These are phyloP conservation scores for Cephus nigrinus DNA, from an alignment of 2,888 invertebrate species.

Conservation along the genomic window DNA sequence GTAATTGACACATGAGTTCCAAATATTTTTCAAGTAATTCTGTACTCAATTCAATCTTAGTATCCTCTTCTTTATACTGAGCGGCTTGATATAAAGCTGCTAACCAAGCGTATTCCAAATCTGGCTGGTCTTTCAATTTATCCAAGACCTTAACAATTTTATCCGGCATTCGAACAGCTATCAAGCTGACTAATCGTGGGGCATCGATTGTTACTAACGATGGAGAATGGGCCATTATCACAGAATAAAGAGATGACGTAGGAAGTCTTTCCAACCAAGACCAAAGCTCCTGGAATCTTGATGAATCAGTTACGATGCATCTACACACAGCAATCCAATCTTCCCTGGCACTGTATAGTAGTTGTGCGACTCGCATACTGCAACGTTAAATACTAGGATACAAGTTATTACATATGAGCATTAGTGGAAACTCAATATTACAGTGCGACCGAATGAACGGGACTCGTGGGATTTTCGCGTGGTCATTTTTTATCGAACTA, in stretches of 20 bases:
- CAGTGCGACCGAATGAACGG: neutral
- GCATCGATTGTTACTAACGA: constrained; percentile 50
- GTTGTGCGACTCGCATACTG: constrained; percentile 58
- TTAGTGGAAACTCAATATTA: neutral
- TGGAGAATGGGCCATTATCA: constrained; percentile 44
- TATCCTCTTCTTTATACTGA: constrained; percentile 49
- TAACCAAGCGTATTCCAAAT: constrained; percentile 50
- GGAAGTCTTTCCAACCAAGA: constrained; percentile 55
- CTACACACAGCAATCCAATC: constrained; percentile 61
- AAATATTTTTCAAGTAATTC: constrained; percentile 59
- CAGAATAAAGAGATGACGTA: constrained; percentile 43
- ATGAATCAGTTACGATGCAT: constrained; percentile 55
- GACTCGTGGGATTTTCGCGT: neutral
- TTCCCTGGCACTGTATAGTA: constrained; percentile 57
- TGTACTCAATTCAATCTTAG: constrained; percentile 52
- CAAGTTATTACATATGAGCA: neutral
- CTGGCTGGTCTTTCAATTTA: constrained; percentile 50
- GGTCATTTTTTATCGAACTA: neutral
- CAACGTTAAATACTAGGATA: constrained; percentile 26
- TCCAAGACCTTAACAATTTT: constrained; percentile 56
- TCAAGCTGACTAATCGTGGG: constrained; percentile 46
- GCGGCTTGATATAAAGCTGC: constrained; percentile 49
- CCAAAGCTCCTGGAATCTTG: constrained; percentile 56
- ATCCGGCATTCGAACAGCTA: constrained; percentile 55
- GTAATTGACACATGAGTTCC: constrained; percentile 59